Base-by-base conservation (phyloP, 1,140 invertebrate species). In the Drosophila oshimai region DNA sequence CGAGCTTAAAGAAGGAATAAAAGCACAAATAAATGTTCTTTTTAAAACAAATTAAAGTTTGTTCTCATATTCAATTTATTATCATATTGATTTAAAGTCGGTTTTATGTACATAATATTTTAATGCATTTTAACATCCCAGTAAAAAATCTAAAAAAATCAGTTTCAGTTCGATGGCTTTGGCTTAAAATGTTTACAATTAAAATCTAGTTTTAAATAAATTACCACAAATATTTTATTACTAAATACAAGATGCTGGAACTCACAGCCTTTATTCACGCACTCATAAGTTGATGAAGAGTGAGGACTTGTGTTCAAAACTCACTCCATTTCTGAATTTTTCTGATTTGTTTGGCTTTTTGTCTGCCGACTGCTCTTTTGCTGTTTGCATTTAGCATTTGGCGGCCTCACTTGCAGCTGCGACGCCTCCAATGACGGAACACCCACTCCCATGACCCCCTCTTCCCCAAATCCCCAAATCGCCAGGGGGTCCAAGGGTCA, bases 311-410 rank as follows among this genome's bases (percentile, higher is more conserved):
- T n/a, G n/a, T n/a, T n/a, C n/a, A n/a, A n/a, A n/a, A n/a, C n/a
- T n/a, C n/a, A n/a, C n/a, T 6, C 6, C 6, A 20, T 36, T 51
- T 34, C 24, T n/a, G 24, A 41, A 20, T 29, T 37, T 18, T 12
- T 9, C 13, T 13, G 15, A 7, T 15, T n/a, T 26, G 60, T 36
- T 31, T 33, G n/a, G n/a, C n/a, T 46, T 54, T 33, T 29, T 69
- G 20, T 28, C 31, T 37, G 13, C 37, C 28, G 54, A 44, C 45
- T 71, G 67, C 53, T 65, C 34, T 17, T 33, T 42, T 36, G 53
- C 31, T 72, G 68, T 72, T 72, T 72, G 68, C 69, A 72, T 62
- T 72, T 61, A 46, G 55, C 46, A 71, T 72, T 72, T 72, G 68
- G 55, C 33, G 68, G 47, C 46, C 41, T 47, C 67, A 51, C 69